Conservation (phyloP, 2,797 vertebrate species). For the Acanthis flammea region DNA sequence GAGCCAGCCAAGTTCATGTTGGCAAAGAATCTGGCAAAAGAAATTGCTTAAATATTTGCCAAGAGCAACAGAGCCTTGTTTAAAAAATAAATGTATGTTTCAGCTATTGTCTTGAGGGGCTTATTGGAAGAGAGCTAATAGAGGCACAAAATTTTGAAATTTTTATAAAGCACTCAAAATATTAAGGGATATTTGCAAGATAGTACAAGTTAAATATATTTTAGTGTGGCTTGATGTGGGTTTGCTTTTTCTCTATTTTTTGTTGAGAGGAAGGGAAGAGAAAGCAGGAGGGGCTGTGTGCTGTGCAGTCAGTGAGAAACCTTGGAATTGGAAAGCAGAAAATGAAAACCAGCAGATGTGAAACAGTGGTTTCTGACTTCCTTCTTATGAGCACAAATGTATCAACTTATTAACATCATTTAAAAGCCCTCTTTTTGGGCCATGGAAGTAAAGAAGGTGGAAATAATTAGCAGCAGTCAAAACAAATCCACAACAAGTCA, state of each 20-base stretch:
- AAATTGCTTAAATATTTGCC: neutral
- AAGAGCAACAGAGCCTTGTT: neutral
- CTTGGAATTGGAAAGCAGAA: neutral
- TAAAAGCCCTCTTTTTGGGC: conserved; percentile 2
- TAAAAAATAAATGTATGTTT: neutral
- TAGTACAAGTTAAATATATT: neutral
- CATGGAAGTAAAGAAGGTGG: neutral
- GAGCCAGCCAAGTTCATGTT: neutral
- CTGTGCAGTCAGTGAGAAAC: neutral
- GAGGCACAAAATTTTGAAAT: neutral
- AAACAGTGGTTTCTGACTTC: conserved; percentile 48
- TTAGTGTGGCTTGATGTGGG: neutral
- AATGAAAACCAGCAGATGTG: conserved; percentile 18
- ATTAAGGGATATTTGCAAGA: neutral
- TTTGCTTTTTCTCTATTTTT: neutral
- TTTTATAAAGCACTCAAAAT: neutral
- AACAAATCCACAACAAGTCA: neutral
- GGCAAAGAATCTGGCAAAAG: neutral
- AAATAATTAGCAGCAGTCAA: neutral
- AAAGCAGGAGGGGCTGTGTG: neutral
- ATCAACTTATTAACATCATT: conserved; percentile 6
- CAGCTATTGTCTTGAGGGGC: neutral
- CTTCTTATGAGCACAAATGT: neutral
- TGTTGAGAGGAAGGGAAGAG: neutral
- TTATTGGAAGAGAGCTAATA: neutral